Base-by-base conservation (phyloP, 2,888 invertebrate species). In the Hecatera dysodea region DNA sequence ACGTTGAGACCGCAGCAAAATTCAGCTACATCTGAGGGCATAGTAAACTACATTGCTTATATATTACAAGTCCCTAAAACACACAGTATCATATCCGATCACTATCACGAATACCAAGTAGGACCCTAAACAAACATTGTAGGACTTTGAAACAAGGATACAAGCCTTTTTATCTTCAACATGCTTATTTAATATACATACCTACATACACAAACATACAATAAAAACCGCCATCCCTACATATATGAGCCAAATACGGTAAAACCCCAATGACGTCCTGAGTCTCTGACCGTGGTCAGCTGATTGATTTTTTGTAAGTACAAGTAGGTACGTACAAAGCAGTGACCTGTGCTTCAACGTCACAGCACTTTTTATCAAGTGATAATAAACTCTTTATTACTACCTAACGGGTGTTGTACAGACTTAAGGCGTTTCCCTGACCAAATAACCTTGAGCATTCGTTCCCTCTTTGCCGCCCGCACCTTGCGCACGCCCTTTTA, bases 201-300 rank as follows among this genome's bases (percentile, higher is more conserved):
- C n/a, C n/a, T n/a, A n/a, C n/a, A n/a, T n/a, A n/a, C 42, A 19
- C 53, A 12, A 24, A 57, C 33, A 59, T n/a, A 57, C n/a, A 17
- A 8, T 50, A 62, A 29, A 50, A 29, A 44, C 3, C 5, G 53
- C 11, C 57, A 15, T n/a, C n/a, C n/a, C n/a, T n/a, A n/a, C n/a
- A n/a, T 48, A 39, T 60, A 33, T 22, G 2, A 8, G 22, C 9
- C 24, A 42, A 33, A 29, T 55, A 24, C 27, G 78, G 72, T 42
- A 64, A 77, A 78, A 82, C 61, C 76, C 57, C 55, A 64, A 81
- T 68, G 46, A 46, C 50, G 75, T n/a, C 24, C 59, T 19, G 44
- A 22, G 48, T 27, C 36, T 50, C 8, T 63, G 55, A 44, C 81
- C 50, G 77, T 69, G 27, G 46, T 53, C 81, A 81, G 76, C 69